Evolutionary conservation across 2,888 invertebrate species (phyloP), one percentile per base, ranked within the genome.

Genomic region (Agonopterix heracliana): DNA sequence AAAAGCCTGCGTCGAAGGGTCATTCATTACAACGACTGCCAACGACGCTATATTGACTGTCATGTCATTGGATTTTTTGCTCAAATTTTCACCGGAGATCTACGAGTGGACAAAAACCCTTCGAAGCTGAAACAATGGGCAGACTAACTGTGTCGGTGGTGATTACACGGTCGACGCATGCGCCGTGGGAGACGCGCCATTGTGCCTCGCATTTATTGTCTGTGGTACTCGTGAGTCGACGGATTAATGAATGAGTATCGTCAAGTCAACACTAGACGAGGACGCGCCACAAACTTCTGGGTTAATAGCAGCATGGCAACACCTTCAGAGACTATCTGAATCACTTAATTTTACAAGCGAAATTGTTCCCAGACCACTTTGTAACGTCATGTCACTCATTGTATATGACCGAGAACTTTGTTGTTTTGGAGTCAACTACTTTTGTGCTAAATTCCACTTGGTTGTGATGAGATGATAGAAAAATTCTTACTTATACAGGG

Each of bases 81-180:
- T 36, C 52, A 52, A 63, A 72, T 76, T 83, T 83, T 81, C 81
- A 74, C 78, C 69, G 57, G 66, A 68, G 62, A 68, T 63, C 61
- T 59, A 61, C 59, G 57, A 68, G 60, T 67, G 62, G 63, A 73
- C 71, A 84, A 84, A 84, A 84, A 84, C 68, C 62, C 55, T 56
- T 54, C 55, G 63, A 67, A 62, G 64, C 55, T 52, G 52, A 70
- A 66, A 77, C 74, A 74, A 74, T 73, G 61, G 63, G 61, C 61
- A 62, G 61, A 63, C 57, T 71, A 74, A 73, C 74, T 67, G 73
- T 71, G 68, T 55, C 58, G 58, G 50, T 60, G 58, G 50, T 26
- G 59, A 62, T 63, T 62, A 61, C 58, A 52, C 57, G 58, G 54
- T 47, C 52, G 52, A 54, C 59, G 60, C 60, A 55, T 60, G 58